Base-by-base conservation (phyloP, 2,797 vertebrate genomes). In the Pseudomugil gertrudae region DNA sequence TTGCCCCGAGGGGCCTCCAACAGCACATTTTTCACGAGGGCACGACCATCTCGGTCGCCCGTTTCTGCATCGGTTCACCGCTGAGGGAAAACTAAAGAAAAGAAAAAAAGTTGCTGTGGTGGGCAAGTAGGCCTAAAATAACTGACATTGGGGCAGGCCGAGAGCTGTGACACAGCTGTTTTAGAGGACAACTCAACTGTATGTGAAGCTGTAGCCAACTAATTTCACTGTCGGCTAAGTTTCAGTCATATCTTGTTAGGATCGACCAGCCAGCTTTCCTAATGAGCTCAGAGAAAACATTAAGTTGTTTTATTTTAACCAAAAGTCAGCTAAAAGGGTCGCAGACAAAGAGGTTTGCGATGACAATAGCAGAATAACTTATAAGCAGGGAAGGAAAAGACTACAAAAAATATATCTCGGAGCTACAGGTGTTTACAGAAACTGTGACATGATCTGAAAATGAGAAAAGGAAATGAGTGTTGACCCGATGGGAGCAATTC, bases 141-240 rank as follows among this genome's bases (percentile, higher is more conserved):
- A 88, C 86, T 81, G 86, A 87, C 86, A 81, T 63, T 61, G 72
- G 83, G 40, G 74, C 51, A 82, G 81, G 84, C 74, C 79, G 80
- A 65, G 65, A 85, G 81, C 81, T 89, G 84, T 90, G 89, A 90
- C 87, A 88, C 88, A 90, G 91, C 87, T 89, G 84, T 89, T 92
- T 88, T 90, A 84, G 81, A 90, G 89, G 90, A 89, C 83, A 73
- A 69, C 73, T 74, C 74, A 53, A 87, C 84, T 82, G 67, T 51
- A 81, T 65, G 69, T 81, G 74, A 79, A 84, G 52, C 74, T 75
- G 66, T 14, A 54, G 84, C 80, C 86, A 91, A 85, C 81, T 88
- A 48, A 89, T 89, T 92, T 91, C 85, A 89, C 83, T 89, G 87
- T 88, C 89, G 84, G 84, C 30, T 85, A 87, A 84, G 75, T 88